phyloP scores from a whole-genome alignment of 1,140 invertebrate species.

The Dreissena polymorpha region DNA sequence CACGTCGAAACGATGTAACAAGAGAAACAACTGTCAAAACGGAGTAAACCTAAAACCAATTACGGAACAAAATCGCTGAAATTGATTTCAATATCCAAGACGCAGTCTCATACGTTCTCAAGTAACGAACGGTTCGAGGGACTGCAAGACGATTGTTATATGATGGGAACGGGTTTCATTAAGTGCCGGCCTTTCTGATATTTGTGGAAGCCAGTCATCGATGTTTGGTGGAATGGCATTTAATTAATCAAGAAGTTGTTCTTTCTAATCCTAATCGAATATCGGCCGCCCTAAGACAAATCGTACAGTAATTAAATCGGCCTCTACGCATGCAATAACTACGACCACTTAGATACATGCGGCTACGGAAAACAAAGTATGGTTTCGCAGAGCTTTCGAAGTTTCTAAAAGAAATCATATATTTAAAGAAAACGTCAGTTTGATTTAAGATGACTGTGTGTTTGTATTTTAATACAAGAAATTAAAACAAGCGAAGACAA shows the following conservation, averaged over 20 bases:
- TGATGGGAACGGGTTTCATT: not conserved
- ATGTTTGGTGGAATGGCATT: slow-evolving; percentile 41
- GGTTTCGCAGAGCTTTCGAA: too few relatives aligned
- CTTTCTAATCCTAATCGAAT: slow-evolving; percentile 35
- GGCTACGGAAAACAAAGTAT: not conserved
- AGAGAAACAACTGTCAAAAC: not conserved
- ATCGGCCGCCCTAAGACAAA: slow-evolving; percentile 40
- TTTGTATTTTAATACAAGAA: too few relatives aligned
- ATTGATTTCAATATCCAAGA: not conserved
- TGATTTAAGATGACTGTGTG: too few relatives aligned
- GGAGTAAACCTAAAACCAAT: not conserved
- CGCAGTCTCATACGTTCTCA: too few relatives aligned
- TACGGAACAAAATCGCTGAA: not conserved
- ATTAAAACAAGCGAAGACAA: too few relatives aligned
- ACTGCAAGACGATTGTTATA: too few relatives aligned
- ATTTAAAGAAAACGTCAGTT: too few relatives aligned
- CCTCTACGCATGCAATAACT: slow-evolving; percentile 19
- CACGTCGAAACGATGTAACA: too few relatives aligned
- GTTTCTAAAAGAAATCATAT: too few relatives aligned
- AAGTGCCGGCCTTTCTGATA: slow-evolving; percentile 3
- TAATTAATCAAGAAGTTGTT: slow-evolving; percentile 50
- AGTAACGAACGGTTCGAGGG: too few relatives aligned
- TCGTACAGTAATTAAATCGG: slow-evolving; percentile 52
- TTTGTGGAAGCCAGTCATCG: slow-evolving; percentile 21
- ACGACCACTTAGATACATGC: not conserved